A percentile compares a stretch with the other conserved stretches of the same genome.
Evolutionary conservation across 2,888 invertebrate genomes (phyloP).

Genomic region (Volucella inflata): DNA sequence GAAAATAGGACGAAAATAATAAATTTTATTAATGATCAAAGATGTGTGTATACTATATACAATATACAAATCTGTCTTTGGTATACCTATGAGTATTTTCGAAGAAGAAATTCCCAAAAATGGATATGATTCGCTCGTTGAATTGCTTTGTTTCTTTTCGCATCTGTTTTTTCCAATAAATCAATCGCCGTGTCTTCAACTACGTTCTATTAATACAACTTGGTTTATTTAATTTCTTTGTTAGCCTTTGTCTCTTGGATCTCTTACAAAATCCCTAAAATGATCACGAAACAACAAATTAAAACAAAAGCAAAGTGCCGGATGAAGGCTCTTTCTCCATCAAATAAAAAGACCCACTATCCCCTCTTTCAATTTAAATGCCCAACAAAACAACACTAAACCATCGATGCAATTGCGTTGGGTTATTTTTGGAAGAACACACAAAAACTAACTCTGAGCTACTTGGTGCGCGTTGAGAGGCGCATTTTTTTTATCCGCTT

Average conservation of each 20-base stretch:
- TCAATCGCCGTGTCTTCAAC: conserved; percentile 1
- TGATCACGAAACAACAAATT: conserved; percentile 33
- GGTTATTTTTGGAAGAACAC: conserved; percentile 48
- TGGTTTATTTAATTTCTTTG: not conserved
- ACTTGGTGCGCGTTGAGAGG: conserved; percentile 38
- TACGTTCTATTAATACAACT: conserved; percentile 43
- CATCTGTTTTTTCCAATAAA: conserved; percentile 15
- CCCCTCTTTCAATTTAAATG: conserved; percentile 10
- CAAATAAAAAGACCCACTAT: conserved; percentile 20
- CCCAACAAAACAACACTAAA: conserved; percentile 23
- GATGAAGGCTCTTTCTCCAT: conserved; percentile 44
- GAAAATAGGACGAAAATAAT: too few species aligned
- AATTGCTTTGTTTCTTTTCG: too few species aligned
- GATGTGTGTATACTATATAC: too few species aligned
- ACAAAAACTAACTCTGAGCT: conserved; percentile 31
- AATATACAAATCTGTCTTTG: too few species aligned
- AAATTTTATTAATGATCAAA: too few species aligned
- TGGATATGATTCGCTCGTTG: too few species aligned
- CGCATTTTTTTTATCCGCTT: conserved; percentile 38
- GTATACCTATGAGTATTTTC: too few species aligned
- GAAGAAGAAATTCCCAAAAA: too few species aligned
- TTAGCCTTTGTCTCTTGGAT: conserved; percentile 2
- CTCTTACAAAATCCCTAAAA: conserved; percentile 21
- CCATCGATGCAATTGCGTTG: conserved; percentile 30
- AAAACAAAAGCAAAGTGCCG: conserved; percentile 27